A percentile compares a stretch with the other conserved stretches of the same genome.
Conservation (phyloP, 2,797 vertebrate genomes). For the Myotis pilosus region DNA sequence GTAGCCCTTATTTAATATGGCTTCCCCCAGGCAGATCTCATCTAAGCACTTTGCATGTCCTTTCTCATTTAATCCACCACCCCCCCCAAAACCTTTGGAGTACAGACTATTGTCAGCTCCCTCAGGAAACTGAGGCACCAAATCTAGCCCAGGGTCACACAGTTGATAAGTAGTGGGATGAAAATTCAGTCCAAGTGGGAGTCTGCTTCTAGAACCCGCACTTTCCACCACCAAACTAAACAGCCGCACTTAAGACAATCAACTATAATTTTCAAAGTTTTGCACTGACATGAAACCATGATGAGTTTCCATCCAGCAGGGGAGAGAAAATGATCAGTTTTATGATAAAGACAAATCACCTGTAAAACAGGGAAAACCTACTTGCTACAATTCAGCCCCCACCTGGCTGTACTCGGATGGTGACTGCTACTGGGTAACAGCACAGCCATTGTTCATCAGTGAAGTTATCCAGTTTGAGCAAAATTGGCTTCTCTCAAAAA, state of each 20-base stretch:
- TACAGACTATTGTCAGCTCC: neutral
- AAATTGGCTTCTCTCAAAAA: conserved; percentile 63
- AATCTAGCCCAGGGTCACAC: neutral
- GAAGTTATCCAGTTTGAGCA: neutral
- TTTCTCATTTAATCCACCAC: neutral
- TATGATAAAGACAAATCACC: conserved; percentile 44
- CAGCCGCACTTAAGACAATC: neutral
- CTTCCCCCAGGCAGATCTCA: neutral
- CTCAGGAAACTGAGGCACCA: neutral
- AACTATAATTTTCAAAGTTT: neutral
- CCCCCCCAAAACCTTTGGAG: neutral
- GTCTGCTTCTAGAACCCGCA: neutral
- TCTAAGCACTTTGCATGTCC: neutral
- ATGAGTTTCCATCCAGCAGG: neutral
- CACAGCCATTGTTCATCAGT: neutral
- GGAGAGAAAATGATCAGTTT: neutral
- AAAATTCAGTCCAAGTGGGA: neutral
- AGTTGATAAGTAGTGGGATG: neutral
- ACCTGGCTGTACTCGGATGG: neutral
- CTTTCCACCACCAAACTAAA: neutral
- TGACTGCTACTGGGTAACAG: too few species aligned
- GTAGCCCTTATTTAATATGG: neutral
- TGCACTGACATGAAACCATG: neutral
- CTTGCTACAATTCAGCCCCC: neutral
- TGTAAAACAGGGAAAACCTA: neutral